phyloP scores from a whole-genome alignment of 2,888 invertebrate species.

The Caenorhabditis sulstoni region DNA sequence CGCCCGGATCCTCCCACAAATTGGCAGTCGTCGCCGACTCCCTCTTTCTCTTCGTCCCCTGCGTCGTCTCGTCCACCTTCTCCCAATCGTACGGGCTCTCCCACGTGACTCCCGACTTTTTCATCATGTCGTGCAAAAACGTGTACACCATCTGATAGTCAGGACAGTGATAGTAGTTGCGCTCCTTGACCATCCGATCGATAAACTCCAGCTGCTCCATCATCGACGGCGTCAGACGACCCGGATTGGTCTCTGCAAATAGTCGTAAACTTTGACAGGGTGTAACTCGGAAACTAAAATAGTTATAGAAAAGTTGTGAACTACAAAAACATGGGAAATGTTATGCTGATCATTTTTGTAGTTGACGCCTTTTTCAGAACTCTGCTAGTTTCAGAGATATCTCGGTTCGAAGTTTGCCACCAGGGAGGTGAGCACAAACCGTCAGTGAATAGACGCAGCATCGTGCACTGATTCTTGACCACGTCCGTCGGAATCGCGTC shows the following conservation, averaged over 20 bases:
- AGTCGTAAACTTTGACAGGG: too few species aligned
- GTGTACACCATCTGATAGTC: constrained; percentile 36
- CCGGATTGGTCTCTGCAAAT: constrained; percentile 5
- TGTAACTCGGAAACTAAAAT: too few species aligned
- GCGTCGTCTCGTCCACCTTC: not conserved
- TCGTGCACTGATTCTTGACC: constrained; percentile 10
- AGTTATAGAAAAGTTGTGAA: too few species aligned
- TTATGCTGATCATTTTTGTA: too few species aligned
- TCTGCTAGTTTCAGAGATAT: too few species aligned
- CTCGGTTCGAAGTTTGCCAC: too few species aligned
- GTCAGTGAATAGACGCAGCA: constrained; percentile 19
- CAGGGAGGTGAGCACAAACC: too few species aligned
- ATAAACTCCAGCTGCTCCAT: constrained; percentile 9
- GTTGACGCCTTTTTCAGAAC: too few species aligned
- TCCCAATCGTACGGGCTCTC: constrained; percentile 51
- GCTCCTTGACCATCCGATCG: constrained; percentile 27
- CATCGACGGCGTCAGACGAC: constrained; percentile 6
- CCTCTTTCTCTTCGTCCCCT: not conserved
- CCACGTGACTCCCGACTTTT: constrained; percentile 16
- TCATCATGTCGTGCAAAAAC: constrained; percentile 29
- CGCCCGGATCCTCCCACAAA: not conserved
- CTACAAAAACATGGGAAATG: too few species aligned
- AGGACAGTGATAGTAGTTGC: constrained; percentile 41
- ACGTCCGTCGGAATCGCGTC: constrained; percentile 25
- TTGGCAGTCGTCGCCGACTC: not conserved